These are phyloP conservation scores for Prionace glauca DNA, from an alignment of 2,797 vertebrate genomes.

Conservation along the genomic window DNA sequence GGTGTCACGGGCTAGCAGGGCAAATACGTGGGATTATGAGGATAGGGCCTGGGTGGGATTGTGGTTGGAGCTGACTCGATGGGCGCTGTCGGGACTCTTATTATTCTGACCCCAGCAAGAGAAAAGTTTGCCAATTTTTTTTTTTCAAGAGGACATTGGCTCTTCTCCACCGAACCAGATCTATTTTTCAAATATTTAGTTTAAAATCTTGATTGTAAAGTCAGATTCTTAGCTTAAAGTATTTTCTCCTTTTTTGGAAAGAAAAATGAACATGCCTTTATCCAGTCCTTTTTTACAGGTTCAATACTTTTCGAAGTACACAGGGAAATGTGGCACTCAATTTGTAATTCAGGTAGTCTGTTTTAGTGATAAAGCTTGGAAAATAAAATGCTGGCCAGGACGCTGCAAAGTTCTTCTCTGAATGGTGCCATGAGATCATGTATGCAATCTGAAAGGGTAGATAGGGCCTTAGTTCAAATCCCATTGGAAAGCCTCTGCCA, in stretches of 20 bases:
- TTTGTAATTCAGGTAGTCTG: not conserved
- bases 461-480: not conserved
- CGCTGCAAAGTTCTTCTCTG: not conserved
- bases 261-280: not conserved
- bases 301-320: not conserved
- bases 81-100: no score
- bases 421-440: not conserved
- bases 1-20: no score
- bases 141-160: no score
- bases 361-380: not conserved
- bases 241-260: not conserved
- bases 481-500: not conserved
- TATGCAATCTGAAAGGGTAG: not conserved
- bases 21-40: no score
- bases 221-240: not conserved
- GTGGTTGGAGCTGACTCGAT: no score
- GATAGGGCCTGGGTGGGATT: no score
- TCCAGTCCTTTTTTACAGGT: not conserved
- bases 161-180: no score
- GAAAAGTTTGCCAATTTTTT: not conserved
- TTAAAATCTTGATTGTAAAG: not conserved
- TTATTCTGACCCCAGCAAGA: not conserved
- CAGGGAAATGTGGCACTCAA: not conserved
- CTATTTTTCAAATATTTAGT: no score
- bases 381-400: not conserved